These are phyloP conservation scores for Tipula lateralis DNA, from an alignment of 2,888 invertebrate genomes.

Conservation along the genomic window DNA sequence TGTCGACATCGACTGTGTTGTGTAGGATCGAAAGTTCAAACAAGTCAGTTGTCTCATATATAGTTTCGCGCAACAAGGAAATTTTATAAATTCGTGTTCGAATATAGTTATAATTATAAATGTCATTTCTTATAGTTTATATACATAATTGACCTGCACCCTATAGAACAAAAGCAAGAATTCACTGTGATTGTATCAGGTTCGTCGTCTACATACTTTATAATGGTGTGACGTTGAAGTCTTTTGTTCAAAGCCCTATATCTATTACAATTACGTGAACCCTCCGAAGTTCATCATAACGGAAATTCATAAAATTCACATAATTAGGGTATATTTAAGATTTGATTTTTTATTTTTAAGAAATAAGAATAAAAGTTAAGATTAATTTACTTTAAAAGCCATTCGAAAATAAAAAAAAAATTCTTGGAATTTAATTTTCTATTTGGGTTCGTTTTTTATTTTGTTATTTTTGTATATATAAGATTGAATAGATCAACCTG, in stretches of 20 bases:
- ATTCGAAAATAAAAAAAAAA: neutral
- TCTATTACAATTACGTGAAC: neutral
- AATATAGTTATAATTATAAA: neutral
- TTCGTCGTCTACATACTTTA: neutral
- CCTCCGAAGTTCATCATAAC: neutral
- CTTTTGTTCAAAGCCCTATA: neutral
- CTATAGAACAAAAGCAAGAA: neutral
- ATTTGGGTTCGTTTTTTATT: neutral
- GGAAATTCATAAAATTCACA: neutral
- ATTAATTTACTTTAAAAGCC: neutral
- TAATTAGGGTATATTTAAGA: neutral
- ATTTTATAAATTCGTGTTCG: neutral
- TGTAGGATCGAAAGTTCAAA: neutral
- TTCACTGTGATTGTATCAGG: neutral
- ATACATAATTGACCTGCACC: neutral
- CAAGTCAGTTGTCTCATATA: neutral
- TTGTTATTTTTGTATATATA: neutral
- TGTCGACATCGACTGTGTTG: neutral
- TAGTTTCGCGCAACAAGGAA: neutral
- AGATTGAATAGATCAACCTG: conserved; percentile 11
- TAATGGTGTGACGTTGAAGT: neutral
- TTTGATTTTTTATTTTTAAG: neutral
- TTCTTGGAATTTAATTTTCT: conserved; percentile 19
- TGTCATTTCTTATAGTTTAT: neutral
- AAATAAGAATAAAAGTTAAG: neutral